phyloP scores from a whole-genome alignment of 2,797 vertebrate genomes.

The Pelodytes ibericus region DNA sequence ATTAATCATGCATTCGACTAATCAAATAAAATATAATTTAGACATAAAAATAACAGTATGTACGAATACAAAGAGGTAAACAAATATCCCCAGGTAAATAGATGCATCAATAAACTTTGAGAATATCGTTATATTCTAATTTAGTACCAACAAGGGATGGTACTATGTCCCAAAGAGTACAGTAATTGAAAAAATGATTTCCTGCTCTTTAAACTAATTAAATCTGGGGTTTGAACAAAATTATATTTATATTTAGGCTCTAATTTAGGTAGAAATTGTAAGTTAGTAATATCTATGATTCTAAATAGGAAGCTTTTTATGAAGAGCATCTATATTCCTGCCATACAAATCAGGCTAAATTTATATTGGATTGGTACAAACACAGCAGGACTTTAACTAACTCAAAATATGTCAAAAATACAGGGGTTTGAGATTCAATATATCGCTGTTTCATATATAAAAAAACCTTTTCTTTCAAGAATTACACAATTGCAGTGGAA shows the following conservation, averaged over 20 bases:
- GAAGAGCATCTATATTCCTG: too few species aligned
- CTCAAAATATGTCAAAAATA: too few species aligned
- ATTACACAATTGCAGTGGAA: too few species aligned
- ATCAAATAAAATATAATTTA: slow-evolving; percentile 27
- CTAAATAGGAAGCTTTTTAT: too few species aligned
- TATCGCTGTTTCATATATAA: too few species aligned
- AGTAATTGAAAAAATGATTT: not conserved
- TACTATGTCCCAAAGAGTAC: not conserved
- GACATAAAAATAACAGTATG: slow-evolving; percentile 18
- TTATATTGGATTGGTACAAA: too few species aligned
- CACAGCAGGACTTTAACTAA: too few species aligned
- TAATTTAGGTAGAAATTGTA: too few species aligned
- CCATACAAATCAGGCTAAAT: too few species aligned
- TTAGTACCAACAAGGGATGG: not conserved
- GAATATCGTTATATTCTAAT: slow-evolving; percentile 11
- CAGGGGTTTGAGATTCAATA: too few species aligned
- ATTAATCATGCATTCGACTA: slow-evolving; percentile 23
- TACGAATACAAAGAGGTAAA: slow-evolving; percentile 6
- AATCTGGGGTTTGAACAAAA: not conserved
- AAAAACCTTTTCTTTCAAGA: too few species aligned
- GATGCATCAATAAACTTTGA: slow-evolving; percentile 16
- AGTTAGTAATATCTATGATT: not conserved
- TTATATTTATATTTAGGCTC: slow-evolving; percentile 5
- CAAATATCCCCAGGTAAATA: slow-evolving; percentile 9
- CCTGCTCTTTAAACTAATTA: not conserved